Percentiles rank a stretch among this genome's conserved stretches.
Evolutionary conservation across 2,113 vertebrate species (phyloP).

Genomic region (Alethe castanea): DNA sequence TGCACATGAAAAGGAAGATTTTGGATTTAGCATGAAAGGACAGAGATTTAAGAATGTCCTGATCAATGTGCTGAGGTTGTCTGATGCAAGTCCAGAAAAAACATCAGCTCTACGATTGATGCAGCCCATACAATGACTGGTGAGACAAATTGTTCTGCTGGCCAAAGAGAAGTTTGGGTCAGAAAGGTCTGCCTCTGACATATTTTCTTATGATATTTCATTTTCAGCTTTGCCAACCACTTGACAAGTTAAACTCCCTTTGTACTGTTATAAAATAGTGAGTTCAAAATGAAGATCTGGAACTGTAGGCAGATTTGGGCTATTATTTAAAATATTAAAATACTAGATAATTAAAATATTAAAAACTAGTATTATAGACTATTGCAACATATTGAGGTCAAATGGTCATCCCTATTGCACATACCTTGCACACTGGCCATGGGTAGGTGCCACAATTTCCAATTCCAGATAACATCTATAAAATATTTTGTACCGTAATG

Average conservation of each 20-base stretch:
- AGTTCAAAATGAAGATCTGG: slow-evolving; percentile 56
- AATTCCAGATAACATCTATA: background rate
- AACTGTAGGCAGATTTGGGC: slow-evolving; percentile 35
- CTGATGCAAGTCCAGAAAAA: slow-evolving; percentile 73
- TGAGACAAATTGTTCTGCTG: slow-evolving; percentile 71
- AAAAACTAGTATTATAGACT: no score
- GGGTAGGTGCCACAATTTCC: background rate
- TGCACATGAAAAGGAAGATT: slow-evolving; percentile 64
- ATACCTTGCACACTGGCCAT: background rate
- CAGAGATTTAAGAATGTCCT: slow-evolving; percentile 68
- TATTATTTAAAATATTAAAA: slow-evolving; percentile 52
- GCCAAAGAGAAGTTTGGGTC: slow-evolving; percentile 64
- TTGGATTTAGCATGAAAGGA: slow-evolving; percentile 67
- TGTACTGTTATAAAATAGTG: slow-evolving; percentile 63
- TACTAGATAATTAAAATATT: no score
- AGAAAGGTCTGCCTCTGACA: slow-evolving; percentile 65
- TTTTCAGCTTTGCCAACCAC: slow-evolving; percentile 67
- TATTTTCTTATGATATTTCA: slow-evolving; percentile 71
- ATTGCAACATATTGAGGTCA: background rate
- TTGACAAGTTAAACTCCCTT: slow-evolving; percentile 68
- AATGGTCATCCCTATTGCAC: background rate
- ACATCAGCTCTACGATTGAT: slow-evolving; percentile 66
- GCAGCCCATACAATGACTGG: slow-evolving; percentile 57
- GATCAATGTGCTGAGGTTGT: slow-evolving; percentile 66
- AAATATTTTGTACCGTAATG: background rate